A percentile compares a stretch with the other conserved stretches of the same genome.
Evolutionary conservation across 2,888 invertebrate species (phyloP).

Genomic region (Leptinotarsa tumamoca): DNA sequence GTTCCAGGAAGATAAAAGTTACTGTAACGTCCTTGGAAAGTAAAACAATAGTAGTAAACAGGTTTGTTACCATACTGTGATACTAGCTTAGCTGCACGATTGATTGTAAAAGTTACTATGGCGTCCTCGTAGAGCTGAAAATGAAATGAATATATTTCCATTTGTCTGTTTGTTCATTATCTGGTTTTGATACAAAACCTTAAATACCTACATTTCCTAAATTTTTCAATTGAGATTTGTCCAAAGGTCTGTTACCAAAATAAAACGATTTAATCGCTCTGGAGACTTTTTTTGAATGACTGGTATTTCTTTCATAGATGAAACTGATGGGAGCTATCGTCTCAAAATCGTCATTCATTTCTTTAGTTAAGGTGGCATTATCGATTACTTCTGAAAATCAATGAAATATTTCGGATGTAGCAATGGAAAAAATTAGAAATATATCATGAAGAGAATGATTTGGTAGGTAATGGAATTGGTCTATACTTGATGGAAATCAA

Average conservation of each 20-base stretch:
- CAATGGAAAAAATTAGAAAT: too few relatives aligned
- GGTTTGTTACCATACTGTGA: conserved; percentile 68
- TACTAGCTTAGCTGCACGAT: conserved; percentile 73
- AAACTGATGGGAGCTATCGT: conserved; percentile 76
- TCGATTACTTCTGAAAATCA: conserved; percentile 67
- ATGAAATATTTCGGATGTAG: too few relatives aligned
- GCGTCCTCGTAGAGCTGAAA: conserved; percentile 72
- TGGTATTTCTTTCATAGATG: conserved; percentile 70
- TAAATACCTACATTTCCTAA: conserved; percentile 65
- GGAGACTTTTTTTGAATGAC: conserved; percentile 69
- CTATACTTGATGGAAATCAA: too few relatives aligned
- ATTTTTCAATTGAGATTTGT: conserved; percentile 61
- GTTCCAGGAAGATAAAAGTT: conserved; percentile 70
- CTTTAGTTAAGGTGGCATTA: conserved; percentile 69
- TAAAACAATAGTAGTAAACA: conserved; percentile 74
- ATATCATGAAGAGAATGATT: too few relatives aligned
- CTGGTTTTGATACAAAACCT: too few relatives aligned
- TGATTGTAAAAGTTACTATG: conserved; percentile 71
- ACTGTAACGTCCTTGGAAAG: conserved; percentile 73
- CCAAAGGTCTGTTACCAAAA: conserved; percentile 64
- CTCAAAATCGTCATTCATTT: conserved; percentile 73
- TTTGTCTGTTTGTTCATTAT: neutral
- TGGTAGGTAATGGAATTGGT: too few relatives aligned
- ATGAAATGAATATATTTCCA: neutral
- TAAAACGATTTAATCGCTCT: conserved; percentile 69